A percentile compares a stretch with the other conserved stretches of the same genome.
Conservation (phyloP, 2,113 vertebrate species). For the Macquaria ambigua region DNA sequence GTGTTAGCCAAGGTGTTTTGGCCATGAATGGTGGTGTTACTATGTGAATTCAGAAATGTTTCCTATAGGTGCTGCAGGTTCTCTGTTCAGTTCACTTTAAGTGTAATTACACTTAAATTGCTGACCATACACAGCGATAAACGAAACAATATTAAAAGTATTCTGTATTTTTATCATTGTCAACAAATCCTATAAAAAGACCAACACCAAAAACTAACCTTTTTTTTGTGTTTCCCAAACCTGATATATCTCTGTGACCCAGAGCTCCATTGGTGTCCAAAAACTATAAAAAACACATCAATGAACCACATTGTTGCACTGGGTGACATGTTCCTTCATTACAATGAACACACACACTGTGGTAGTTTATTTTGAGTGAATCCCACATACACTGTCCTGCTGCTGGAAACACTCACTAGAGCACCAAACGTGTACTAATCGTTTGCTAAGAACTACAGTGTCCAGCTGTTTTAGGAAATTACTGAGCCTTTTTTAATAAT, state of each 20-base stretch:
- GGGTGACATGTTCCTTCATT: neutral
- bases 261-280: neutral
- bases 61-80: neutral
- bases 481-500: neutral
- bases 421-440: neutral
- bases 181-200: neutral
- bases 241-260: too few relatives aligned
- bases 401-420: neutral
- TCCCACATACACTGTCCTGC: neutral
- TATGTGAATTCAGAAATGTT: conserved; percentile 7
- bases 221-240: neutral
- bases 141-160: neutral
- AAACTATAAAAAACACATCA: neutral
- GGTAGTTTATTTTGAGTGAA: neutral
- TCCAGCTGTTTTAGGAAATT: neutral
- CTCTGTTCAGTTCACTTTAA: neutral
- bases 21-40: conserved; percentile 8
- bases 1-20: conserved; percentile 13
- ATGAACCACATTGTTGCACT: neutral
- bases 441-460: neutral
- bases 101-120: neutral
- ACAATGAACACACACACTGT: too few relatives aligned
- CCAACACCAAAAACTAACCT: neutral
- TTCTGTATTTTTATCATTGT: neutral
- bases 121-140: neutral